These are phyloP conservation scores for Auanema freiburgensis DNA, from an alignment of 2,888 invertebrate species.

Conservation along the genomic window DNA sequence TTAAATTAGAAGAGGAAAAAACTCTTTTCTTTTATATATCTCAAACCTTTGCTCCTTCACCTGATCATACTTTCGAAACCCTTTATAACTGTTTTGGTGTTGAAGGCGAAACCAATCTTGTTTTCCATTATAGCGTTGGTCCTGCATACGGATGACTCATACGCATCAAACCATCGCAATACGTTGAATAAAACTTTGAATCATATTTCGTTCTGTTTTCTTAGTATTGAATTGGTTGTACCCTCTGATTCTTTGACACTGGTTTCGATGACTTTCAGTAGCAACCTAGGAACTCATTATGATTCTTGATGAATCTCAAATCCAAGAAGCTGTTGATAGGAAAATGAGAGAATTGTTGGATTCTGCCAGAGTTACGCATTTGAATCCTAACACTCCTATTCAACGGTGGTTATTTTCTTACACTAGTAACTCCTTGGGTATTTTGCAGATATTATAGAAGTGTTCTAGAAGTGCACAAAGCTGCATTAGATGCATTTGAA, in stretches of 20 bases:
- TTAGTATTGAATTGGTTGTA: background rate
- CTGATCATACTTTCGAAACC: constrained; percentile 42
- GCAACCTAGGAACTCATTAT: background rate
- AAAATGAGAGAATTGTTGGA: constrained; percentile 10
- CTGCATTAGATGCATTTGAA: constrained; percentile 13
- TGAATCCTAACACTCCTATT: constrained; percentile 6
- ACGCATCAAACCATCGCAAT: background rate
- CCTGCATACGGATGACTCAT: constrained; percentile 40
- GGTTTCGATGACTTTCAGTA: background rate
- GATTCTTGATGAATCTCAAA: background rate
- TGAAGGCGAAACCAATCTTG: constrained; percentile 28
- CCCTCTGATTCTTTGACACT: background rate
- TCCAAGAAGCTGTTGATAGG: background rate
- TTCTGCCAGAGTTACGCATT: constrained; percentile 2
- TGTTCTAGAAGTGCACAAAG: constrained; percentile 21
- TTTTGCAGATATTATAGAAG: constrained; percentile 23
- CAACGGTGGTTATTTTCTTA: constrained; percentile 1
- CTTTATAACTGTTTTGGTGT: constrained; percentile 29
- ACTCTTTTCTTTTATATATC: constrained; percentile 38
- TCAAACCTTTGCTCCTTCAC: constrained; percentile 45
- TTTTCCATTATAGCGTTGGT: constrained; percentile 46
- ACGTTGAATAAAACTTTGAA: background rate
- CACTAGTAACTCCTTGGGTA: background rate
- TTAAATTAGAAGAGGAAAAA: constrained; percentile 22
- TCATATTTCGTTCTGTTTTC: background rate